A percentile compares a stretch with the other conserved stretches of the same genome.
Conservation (phyloP, 2,113 vertebrate species). For the Columba janthina region DNA sequence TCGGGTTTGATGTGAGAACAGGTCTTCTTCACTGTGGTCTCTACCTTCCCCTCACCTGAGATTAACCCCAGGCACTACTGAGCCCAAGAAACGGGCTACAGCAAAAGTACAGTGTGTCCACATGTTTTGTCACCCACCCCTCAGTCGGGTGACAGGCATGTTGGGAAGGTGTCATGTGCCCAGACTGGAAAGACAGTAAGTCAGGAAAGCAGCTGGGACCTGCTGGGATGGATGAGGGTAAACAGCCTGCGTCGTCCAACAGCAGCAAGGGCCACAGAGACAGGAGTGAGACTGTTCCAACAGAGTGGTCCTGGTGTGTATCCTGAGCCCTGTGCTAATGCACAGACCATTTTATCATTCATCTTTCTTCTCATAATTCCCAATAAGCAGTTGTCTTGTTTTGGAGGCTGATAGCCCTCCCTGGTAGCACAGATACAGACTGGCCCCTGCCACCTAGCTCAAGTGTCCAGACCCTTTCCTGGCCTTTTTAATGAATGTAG, state of each 20-base stretch:
- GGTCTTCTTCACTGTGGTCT: neutral
- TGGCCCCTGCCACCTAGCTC: neutral
- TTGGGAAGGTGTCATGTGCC: neutral
- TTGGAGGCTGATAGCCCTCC: neutral
- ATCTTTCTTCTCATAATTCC: neutral
- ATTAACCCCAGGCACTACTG: neutral
- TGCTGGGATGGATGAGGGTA: neutral
- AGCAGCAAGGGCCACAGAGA: accelerated
- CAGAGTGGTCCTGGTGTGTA: accelerated
- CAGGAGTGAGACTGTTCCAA: neutral
- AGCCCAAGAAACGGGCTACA: neutral
- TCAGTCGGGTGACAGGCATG: accelerated
- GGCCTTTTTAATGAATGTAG: neutral
- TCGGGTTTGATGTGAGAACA: neutral
- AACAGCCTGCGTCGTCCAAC: neutral
- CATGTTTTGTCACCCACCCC: neutral
- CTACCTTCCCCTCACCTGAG: neutral
- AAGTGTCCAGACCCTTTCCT: neutral
- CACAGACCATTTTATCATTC: neutral
- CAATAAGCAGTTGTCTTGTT: neutral
- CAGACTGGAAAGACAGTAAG: neutral
- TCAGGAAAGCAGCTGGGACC: neutral
- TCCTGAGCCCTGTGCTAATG: neutral
- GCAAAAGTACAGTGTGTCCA: accelerated
- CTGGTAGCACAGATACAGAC: neutral